Evolutionary conservation across 2,888 invertebrate species (phyloP).

Genomic region (Leptinotarsa peninsularis): DNA sequence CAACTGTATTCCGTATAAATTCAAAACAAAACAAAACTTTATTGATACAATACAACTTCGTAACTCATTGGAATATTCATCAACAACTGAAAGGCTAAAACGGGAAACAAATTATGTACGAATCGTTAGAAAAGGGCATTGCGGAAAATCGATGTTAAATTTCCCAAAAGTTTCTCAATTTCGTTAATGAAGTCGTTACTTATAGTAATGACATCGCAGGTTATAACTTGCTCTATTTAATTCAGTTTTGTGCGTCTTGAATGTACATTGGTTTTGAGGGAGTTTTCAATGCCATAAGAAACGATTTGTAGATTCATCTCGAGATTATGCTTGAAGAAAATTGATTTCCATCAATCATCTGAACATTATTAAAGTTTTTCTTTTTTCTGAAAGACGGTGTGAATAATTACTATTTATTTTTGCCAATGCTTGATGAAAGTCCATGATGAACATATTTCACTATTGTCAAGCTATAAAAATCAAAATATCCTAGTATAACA

Average conservation of each 20-base stretch:
- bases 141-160: slow-evolving; percentile 36
- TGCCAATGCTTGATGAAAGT: no score
- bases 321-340: no score
- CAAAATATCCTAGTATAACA: no score
- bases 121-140: slow-evolving; percentile 4
- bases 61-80: slow-evolving; percentile 17
- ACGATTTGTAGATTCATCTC: no score
- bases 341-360: no score
- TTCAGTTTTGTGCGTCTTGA: not conserved
- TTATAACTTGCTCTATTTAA: slow-evolving; percentile 13
- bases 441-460: no score
- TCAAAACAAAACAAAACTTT: no score
- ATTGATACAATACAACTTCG: not conserved
- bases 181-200: slow-evolving; percentile 41
- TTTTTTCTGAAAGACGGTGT: no score
- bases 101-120: slow-evolving; percentile 31
- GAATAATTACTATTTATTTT: no score
- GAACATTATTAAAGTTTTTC: no score
- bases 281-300: not conserved
- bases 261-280: not conserved
- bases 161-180: slow-evolving; percentile 41
- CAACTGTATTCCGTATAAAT: no score
- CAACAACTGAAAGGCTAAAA: not conserved
- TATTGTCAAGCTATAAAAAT: no score
- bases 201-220: slow-evolving; percentile 37